Percentiles rank a stretch among this genome's conserved stretches.
Conservation (phyloP, 2,113 vertebrate genomes). For the Protobothrops mucrosquamatus region DNA sequence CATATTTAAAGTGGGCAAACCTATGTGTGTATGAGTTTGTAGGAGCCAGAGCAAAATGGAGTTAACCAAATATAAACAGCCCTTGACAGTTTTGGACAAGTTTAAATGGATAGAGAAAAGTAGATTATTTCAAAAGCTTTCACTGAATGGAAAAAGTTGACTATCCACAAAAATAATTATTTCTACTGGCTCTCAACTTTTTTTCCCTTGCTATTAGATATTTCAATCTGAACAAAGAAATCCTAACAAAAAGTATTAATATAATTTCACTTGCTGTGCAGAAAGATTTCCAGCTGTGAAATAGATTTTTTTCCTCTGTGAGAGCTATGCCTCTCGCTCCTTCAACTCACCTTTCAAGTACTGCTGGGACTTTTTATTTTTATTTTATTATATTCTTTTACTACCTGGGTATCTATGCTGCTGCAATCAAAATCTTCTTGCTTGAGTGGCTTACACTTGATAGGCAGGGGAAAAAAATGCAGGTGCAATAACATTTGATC, state of each 20-base stretch:
- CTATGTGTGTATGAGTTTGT: not conserved
- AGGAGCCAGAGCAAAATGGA: not conserved
- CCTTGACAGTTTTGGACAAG: not conserved
- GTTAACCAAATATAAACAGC: not conserved
- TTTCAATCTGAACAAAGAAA: not conserved
- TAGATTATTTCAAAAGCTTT: not conserved
- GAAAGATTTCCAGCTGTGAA: not conserved
- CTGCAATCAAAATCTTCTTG: not conserved
- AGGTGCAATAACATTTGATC: slow-evolving; percentile 42
- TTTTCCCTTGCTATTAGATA: not conserved
- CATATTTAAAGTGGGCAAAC: not conserved
- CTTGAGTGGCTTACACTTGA: slow-evolving; percentile 1
- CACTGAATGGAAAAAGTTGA: not conserved
- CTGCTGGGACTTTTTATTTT: slow-evolving; percentile 7
- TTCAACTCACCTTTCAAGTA: not conserved
- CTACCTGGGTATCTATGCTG: not conserved
- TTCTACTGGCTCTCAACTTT: not conserved
- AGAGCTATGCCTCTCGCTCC: not conserved
- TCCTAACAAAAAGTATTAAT: not conserved
- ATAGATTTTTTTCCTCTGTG: not conserved
- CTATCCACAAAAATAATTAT: not conserved
- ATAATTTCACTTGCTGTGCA: not conserved
- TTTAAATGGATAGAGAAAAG: not conserved
- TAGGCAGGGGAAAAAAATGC: slow-evolving; percentile 50
- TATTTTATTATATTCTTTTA: not conserved